Evolutionary conservation across 2,888 invertebrate genomes (phyloP).

Genomic region (Calliphora vomitoria): DNA sequence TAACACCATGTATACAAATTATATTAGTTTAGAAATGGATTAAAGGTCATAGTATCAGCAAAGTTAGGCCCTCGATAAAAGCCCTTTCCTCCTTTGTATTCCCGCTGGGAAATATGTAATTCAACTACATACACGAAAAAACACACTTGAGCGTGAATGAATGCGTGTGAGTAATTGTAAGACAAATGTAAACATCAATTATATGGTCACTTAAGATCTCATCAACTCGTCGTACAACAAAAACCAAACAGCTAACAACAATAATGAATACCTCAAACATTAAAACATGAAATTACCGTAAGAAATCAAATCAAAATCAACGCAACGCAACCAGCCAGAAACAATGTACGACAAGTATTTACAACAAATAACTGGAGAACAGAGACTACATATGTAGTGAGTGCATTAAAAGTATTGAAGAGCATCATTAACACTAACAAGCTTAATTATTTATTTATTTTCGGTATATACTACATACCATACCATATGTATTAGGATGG

Average conservation of each 20-base stretch:
- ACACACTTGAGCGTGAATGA: too few relatives aligned
- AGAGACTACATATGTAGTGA: not conserved
- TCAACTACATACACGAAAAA: too few relatives aligned
- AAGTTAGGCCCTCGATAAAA: too few relatives aligned
- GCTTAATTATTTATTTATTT: constrained; percentile 16
- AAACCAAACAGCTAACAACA: not conserved
- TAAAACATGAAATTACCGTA: constrained; percentile 4
- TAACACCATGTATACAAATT: too few relatives aligned
- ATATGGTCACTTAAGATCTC: constrained; percentile 46
- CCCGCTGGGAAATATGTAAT: too few relatives aligned
- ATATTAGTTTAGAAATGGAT: too few relatives aligned
- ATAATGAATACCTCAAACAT: not conserved
- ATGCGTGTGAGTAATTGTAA: not conserved
- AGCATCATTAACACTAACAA: constrained; percentile 14
- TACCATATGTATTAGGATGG: too few relatives aligned
- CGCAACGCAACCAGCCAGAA: not conserved
- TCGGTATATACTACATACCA: too few relatives aligned
- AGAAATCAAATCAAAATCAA: constrained; percentile 4
- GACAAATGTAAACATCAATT: constrained; percentile 22
- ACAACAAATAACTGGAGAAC: too few relatives aligned
- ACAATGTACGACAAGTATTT: too few relatives aligned
- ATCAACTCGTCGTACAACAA: constrained; percentile 1
- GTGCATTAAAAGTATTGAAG: not conserved
- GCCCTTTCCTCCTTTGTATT: too few relatives aligned
- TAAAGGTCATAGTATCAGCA: too few relatives aligned